Evolutionary conservation across 2,797 vertebrate genomes (phyloP).

Genomic region (Fratercula arctica): DNA sequence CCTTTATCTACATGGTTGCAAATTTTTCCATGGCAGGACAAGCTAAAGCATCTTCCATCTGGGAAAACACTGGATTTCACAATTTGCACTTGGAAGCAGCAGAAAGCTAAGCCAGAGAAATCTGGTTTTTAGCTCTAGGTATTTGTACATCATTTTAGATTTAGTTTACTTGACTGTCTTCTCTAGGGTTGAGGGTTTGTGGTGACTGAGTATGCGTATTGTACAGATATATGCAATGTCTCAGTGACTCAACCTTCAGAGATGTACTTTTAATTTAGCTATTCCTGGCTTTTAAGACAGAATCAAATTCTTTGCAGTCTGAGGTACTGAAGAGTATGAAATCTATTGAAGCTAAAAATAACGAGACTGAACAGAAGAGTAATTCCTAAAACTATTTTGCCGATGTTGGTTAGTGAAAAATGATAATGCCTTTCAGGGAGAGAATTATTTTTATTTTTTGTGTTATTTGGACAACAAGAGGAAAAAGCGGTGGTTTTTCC

Average conservation of each 20-base stretch:
- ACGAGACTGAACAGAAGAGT: not conserved
- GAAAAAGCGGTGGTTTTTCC: not conserved
- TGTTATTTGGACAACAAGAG: not conserved
- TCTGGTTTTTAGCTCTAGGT: not conserved
- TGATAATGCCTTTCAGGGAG: not conserved
- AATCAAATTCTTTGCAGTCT: not conserved
- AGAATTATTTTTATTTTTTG: not conserved
- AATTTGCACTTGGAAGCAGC: not conserved
- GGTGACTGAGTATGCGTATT: rapidly evolving
- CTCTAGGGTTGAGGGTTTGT: not conserved
- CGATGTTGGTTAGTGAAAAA: not conserved
- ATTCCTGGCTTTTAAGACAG: not conserved
- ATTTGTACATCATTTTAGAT: not conserved
- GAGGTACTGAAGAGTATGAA: not conserved
- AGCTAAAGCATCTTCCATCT: conserved; percentile 1
- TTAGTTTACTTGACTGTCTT: not conserved
- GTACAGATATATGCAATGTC: not conserved
- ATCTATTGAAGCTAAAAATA: conserved; percentile 6
- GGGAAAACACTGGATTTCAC: not conserved
- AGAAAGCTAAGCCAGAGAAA: not conserved
- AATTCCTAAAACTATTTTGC: not conserved
- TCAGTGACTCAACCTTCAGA: not conserved
- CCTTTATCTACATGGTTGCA: not conserved
- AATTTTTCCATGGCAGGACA: not conserved
- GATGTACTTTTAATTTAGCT: not conserved